Evolutionary conservation across 2,888 invertebrate genomes (phyloP).

Genomic region (Hyposoter dolosus): DNA sequence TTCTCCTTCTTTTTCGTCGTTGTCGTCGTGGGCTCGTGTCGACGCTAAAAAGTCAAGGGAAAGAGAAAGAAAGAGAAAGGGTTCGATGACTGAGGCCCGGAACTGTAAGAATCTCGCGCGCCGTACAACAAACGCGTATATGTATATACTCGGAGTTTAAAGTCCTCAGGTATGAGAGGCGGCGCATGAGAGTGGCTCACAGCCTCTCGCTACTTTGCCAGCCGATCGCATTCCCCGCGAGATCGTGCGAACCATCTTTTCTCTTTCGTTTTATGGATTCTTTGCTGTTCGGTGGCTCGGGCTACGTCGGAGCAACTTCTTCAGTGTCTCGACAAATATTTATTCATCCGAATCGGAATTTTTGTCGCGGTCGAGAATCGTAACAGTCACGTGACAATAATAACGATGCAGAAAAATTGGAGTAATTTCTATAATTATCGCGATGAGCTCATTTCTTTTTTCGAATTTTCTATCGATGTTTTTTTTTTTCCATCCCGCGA

Average conservation of each 20-base stretch:
- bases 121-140: conserved; percentile 6
- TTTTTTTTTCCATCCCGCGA: neutral
- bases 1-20: conserved; percentile 26
- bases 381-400: neutral
- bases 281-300: neutral
- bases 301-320: neutral
- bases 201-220: conserved; percentile 51
- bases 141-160: neutral
- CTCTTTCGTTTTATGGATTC: conserved; percentile 9
- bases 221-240: conserved; percentile 73
- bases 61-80: conserved; percentile 68
- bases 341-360: neutral
- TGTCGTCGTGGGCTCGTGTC: conserved; percentile 25
- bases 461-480: neutral
- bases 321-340: neutral
- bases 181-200: conserved; percentile 24
- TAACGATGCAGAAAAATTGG: neutral
- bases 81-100: conserved; percentile 65
- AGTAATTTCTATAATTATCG: conserved; percentile 1
- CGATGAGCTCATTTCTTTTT: neutral
- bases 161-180: conserved; percentile 14
- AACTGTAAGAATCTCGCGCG: conserved; percentile 57
- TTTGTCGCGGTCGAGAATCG: neutral
- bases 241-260: conserved; percentile 75
- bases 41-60: conserved; percentile 43